Evolutionary conservation across 1,140 invertebrate species (phyloP).

Genomic region (Caerostris extrusa): DNA sequence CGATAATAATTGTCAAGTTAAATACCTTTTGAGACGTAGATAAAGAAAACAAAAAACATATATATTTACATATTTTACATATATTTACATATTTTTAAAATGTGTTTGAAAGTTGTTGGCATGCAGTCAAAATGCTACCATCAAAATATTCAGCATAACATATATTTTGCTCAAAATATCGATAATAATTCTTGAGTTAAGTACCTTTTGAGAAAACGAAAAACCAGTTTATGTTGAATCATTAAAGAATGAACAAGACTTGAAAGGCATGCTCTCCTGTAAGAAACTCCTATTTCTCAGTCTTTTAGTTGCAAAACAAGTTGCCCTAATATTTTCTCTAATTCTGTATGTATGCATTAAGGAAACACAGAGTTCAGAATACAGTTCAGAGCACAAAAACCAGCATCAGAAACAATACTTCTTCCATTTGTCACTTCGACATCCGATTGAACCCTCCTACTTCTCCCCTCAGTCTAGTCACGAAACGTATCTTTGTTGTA

Average conservation of each 20-base stretch:
- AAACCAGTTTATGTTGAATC: neutral
- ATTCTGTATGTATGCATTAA: neutral
- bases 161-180: no score
- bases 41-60: no score
- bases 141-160: no score
- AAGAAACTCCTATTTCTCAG: neutral
- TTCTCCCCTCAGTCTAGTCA: conserved; percentile 34
- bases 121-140: no score
- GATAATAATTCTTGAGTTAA: no score
- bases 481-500: conserved; percentile 65
- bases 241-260: neutral
- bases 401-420: conserved; percentile 7
- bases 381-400: neutral
- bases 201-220: no score
- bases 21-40: no score
- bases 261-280: neutral
- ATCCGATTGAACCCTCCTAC: neutral
- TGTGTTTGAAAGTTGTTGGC: no score
- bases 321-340: neutral
- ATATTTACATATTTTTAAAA: no score
- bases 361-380: neutral
- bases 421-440: conserved; percentile 41
- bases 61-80: no score
- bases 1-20: no score
- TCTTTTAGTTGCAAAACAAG: neutral